Evolutionary conservation across 1,140 invertebrate species (phyloP), one percentile per base, ranked within the genome.

Genomic region (Paraescarpia echinospica): DNA sequence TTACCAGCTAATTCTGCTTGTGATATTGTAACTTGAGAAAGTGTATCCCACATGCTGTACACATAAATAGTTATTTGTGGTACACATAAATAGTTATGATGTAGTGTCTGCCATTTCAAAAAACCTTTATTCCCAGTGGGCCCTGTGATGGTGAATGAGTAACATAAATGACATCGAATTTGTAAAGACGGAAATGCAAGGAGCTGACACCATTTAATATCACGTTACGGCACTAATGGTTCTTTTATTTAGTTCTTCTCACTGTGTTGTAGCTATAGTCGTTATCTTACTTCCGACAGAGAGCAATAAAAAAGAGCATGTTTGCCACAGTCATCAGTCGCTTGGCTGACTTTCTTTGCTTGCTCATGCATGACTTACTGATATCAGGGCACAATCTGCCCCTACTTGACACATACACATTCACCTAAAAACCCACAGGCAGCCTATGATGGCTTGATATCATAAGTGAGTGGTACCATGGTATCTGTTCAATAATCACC

Each of bases 191-290:
- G 59, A 77, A 77, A 31, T 18, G 22, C 59, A 77, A 77, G 59
- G 59, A 77, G 59, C 27, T 27, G 22, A 77, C 59, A 77, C 59
- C 59, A 77, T 77, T 22, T 77, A 77, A 77, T 77, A 77, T 77
- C 59, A 77, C 27, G 59, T 77, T 77, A 77, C 59, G 4, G 22
- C 59, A 77, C 8, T 77, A 77, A 77, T 77, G 59, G 59, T 77
- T 77, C 59, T 77, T 77, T 77, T 77, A 77, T 77, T 77, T 77
- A 27, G 59, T 77, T 77, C 59, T 77, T 77, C 59, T 77, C 59
- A 77, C 59, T 77, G 59, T 77, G 59, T 27, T 77, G 59, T 27
- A 77, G 27, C 59, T 77, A 77, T 77, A 77, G 59, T 77, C 59
- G 8, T 77, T 31, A 77, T 77, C 8, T 77, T 77, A 14, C 59